phyloP scores from a whole-genome alignment of 30 jellyfish, hydroid and myxozoan species.

The Hydractinia echinata region DNA sequence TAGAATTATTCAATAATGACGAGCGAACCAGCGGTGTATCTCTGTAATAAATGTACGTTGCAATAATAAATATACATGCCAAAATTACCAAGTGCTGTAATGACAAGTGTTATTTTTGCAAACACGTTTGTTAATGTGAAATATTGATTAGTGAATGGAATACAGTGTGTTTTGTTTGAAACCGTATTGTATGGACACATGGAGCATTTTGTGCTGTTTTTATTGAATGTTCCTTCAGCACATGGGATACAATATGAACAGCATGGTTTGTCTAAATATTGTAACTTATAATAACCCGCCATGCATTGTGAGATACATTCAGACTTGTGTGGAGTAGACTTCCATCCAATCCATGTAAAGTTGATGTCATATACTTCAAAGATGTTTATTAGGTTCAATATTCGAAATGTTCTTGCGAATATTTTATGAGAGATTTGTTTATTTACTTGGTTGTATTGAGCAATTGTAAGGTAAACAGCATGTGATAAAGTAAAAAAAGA shows the following conservation, averaged over 20 bases:
- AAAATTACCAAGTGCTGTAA: neutral
- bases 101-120: neutral
- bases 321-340: neutral
- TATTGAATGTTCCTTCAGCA: neutral
- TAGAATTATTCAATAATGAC: neutral
- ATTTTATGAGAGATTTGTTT: no score
- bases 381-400: neutral
- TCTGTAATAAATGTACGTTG: neutral
- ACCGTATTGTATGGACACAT: neutral
- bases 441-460: no score
- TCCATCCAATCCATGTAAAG: constrained; percentile 8
- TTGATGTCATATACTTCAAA: neutral
- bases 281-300: neutral
- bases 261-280: constrained; percentile 4
- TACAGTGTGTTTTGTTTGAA: neutral
- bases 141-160: neutral
- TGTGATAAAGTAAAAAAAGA: no score
- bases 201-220: neutral
- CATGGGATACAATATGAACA: neutral
- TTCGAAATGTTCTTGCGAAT: no score
- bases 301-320: neutral
- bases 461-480: no score
- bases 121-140: neutral
- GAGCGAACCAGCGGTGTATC: constrained; percentile 14
- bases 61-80: neutral